These are phyloP conservation scores for Rhimphoctona megacephalus DNA, from an alignment of 2,888 invertebrate species.

Conservation along the genomic window DNA sequence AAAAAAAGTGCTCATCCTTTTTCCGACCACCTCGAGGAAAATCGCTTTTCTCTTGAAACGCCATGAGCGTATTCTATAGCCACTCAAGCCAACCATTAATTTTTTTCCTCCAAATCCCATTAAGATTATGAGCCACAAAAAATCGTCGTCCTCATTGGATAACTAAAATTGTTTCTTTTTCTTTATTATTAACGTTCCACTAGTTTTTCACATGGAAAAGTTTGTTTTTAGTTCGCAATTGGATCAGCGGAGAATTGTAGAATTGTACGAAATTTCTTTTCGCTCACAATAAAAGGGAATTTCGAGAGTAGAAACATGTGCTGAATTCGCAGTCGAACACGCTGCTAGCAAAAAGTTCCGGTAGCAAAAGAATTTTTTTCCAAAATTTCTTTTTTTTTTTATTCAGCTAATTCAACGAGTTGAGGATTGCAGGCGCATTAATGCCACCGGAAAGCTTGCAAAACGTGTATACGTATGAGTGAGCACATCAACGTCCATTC, in stretches of 20 bases:
- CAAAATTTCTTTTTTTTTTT: not conserved
- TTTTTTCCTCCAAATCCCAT: not conserved
- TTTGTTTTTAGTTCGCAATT: not conserved
- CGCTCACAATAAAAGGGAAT: not conserved
- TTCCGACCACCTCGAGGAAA: slow-evolving; percentile 5
- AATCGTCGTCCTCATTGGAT: not conserved
- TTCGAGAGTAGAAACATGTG: not conserved
- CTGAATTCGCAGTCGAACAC: not conserved
- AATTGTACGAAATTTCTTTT: not conserved
- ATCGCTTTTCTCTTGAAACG: slow-evolving; percentile 23
- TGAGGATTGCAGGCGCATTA: slow-evolving; percentile 19
- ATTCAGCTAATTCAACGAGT: slow-evolving; percentile 35
- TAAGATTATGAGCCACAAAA: slow-evolving; percentile 11
- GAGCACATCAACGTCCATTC: slow-evolving; percentile 49
- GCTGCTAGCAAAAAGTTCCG: not conserved
- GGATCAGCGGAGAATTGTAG: not conserved
- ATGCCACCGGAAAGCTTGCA: slow-evolving; percentile 32
- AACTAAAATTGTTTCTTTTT: not conserved
- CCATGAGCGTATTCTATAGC: not conserved
- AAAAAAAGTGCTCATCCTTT: slow-evolving; percentile 2
- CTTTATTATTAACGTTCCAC: not conserved
- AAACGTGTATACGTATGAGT: slow-evolving; percentile 27
- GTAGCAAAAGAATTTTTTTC: not conserved
- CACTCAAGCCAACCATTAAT: slow-evolving; percentile 16
- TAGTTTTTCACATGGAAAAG: not conserved